These are phyloP conservation scores for Pseudobourletiella spinata DNA, from an alignment of 1,140 invertebrate genomes.

Conservation along the genomic window DNA sequence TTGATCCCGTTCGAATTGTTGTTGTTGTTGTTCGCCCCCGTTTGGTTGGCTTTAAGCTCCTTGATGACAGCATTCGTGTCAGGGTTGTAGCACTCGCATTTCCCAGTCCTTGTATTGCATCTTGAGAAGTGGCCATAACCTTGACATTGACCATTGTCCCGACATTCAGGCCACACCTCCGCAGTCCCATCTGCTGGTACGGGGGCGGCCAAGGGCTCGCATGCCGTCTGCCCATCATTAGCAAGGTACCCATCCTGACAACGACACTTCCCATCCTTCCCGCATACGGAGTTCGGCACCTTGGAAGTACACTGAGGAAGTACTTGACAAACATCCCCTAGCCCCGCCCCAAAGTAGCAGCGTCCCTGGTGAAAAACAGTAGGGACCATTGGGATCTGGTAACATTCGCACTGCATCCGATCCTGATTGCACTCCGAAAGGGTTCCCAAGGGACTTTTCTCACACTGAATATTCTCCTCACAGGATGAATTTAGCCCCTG, in stretches of 20 bases:
- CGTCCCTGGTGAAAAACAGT: slow-evolving; percentile 28
- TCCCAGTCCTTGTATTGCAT: slow-evolving; percentile 19
- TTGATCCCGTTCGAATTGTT: slow-evolving; percentile 8
- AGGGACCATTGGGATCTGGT: slow-evolving; percentile 29
- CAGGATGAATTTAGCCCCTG: slow-evolving; percentile 30
- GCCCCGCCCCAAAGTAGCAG: slow-evolving; percentile 32
- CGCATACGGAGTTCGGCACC: slow-evolving; percentile 21
- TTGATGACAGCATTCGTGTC: not conserved
- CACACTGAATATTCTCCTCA: slow-evolving; percentile 35
- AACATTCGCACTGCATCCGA: slow-evolving; percentile 33
- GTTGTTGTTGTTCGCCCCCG: no score
- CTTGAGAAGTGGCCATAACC: slow-evolving; percentile 22
- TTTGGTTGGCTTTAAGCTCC: not conserved
- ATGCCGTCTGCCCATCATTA: slow-evolving; percentile 15
- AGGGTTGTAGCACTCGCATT: slow-evolving; percentile 30
- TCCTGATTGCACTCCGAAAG: slow-evolving; percentile 35
- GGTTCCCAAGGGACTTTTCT: slow-evolving; percentile 30
- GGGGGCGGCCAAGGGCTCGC: not conserved
- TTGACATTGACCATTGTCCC: slow-evolving; percentile 23
- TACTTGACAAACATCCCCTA: slow-evolving; percentile 35
- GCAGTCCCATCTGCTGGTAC: not conserved
- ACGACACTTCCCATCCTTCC: slow-evolving; percentile 32
- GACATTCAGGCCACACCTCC: slow-evolving; percentile 13
- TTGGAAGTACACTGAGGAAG: slow-evolving; percentile 24
- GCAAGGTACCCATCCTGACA: slow-evolving; percentile 18